Evolutionary conservation across 2,888 invertebrate genomes (phyloP).

Genomic region (Ptychoptera contaminata): DNA sequence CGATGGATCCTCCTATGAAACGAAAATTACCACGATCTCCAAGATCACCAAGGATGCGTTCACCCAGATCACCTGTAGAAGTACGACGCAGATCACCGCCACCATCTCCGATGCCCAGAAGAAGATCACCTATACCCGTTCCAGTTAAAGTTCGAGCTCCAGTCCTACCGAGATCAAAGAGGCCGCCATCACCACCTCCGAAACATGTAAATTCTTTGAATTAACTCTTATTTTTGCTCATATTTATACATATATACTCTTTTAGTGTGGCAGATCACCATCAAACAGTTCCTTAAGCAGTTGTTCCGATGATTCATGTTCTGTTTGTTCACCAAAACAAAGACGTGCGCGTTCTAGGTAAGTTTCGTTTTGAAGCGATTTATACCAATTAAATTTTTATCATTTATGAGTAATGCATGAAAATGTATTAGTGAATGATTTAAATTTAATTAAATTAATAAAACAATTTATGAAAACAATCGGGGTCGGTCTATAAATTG

Average conservation of each 20-base stretch:
- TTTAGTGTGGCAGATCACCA: slow-evolving; percentile 40
- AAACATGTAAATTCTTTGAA: slow-evolving; percentile 22
- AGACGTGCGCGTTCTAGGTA: slow-evolving; percentile 27
- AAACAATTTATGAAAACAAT: too few species aligned
- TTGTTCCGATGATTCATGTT: slow-evolving; percentile 71
- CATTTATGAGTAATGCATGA: too few species aligned
- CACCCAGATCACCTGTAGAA: slow-evolving; percentile 11
- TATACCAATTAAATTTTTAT: too few species aligned
- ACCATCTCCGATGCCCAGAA: slow-evolving; percentile 15
- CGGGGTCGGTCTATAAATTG: too few species aligned
- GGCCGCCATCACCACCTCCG: slow-evolving; percentile 32
- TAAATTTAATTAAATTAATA: too few species aligned
- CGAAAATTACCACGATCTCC: slow-evolving; percentile 24
- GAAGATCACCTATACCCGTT: slow-evolving; percentile 1
- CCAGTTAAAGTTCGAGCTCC: slow-evolving; percentile 11
- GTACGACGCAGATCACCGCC: slow-evolving; percentile 15
- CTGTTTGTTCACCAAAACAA: slow-evolving; percentile 57
- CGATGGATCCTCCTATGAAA: slow-evolving; percentile 18
- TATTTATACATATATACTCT: not conserved
- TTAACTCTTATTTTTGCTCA: not conserved
- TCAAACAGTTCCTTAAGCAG: slow-evolving; percentile 63
- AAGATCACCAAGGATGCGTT: slow-evolving; percentile 3
- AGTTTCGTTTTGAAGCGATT: slow-evolving; percentile 7
- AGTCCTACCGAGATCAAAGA: slow-evolving; percentile 28
- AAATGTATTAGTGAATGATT: too few species aligned